Conservation (phyloP, 2,888 invertebrate species). For the Chaetogeoica ovagalla region DNA sequence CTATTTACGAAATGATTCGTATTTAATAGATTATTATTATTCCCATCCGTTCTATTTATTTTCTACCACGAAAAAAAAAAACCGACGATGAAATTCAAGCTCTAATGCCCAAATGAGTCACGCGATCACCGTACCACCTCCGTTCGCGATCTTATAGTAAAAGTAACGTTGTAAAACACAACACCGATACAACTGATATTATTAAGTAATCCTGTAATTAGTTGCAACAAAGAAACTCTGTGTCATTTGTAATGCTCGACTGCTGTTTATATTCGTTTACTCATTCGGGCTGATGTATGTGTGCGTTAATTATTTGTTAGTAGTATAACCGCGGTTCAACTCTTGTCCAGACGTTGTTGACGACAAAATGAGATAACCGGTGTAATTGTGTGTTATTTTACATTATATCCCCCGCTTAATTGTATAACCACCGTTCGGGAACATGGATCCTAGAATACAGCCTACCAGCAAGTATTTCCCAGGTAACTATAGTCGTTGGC, state of each 20-base stretch:
- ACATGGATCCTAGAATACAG: slow-evolving; percentile 42
- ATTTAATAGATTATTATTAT: background rate
- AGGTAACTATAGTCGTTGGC: slow-evolving; percentile 11
- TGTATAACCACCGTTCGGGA: background rate
- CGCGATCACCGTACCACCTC: no score
- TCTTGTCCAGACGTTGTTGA: background rate
- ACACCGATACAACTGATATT: background rate
- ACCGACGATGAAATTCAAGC: background rate
- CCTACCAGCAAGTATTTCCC: slow-evolving; percentile 44
- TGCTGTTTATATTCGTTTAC: background rate
- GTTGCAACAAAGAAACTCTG: background rate
- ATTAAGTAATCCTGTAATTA: no score
- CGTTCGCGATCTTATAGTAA: background rate
- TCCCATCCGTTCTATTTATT: slow-evolving; percentile 39
- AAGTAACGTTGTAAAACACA: background rate
- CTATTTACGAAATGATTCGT: slow-evolving; percentile 30
- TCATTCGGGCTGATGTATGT: background rate
- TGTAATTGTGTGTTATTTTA: background rate
- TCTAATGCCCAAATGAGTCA: slow-evolving; percentile 10
- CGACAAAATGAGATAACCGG: slow-evolving; percentile 23
- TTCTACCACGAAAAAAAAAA: background rate
- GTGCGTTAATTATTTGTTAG: no score
- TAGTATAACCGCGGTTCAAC: no score
- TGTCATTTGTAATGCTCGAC: background rate
- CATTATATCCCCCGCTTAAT: background rate